phyloP scores from a whole-genome alignment of 2,113 vertebrate genomes.

The Centrocercus urophasianus region DNA sequence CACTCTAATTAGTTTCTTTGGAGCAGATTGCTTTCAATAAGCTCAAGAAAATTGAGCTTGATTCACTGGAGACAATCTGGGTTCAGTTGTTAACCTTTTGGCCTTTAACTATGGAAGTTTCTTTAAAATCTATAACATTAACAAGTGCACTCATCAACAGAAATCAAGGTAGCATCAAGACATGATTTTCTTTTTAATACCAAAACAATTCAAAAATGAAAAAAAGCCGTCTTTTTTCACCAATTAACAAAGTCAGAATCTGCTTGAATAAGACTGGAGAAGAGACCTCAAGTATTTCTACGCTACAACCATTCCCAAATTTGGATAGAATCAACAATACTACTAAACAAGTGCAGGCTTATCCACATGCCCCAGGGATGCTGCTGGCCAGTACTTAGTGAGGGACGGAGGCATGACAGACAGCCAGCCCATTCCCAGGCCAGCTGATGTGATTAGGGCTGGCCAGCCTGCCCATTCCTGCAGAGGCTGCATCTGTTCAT shows the following conservation, averaged over 20 bases:
- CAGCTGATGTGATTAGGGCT: conserved; percentile 39
- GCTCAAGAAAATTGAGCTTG: conserved; percentile 67
- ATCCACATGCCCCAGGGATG: background rate
- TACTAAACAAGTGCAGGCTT: background rate
- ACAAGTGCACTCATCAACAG: conserved; percentile 61
- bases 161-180: conserved; percentile 38
- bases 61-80: conserved; percentile 71
- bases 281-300: background rate
- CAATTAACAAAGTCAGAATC: background rate
- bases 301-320: background rate
- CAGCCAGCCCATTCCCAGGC: background rate
- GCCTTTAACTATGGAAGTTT: conserved; percentile 58
- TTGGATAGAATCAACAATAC: background rate
- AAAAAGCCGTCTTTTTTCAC: background rate
- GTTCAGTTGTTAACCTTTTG: conserved; percentile 73
- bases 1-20: conserved; percentile 71
- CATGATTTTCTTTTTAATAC: background rate
- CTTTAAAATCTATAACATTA: conserved; percentile 52
- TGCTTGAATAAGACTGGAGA: background rate
- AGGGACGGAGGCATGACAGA: background rate
- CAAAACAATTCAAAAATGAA: background rate
- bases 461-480: conserved; percentile 36
- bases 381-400: background rate
- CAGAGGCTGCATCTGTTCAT: conserved; percentile 52
- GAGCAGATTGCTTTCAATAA: conserved; percentile 69